phyloP scores from a whole-genome alignment of 2,797 vertebrate genomes.

The Threskiornis aethiopicus region DNA sequence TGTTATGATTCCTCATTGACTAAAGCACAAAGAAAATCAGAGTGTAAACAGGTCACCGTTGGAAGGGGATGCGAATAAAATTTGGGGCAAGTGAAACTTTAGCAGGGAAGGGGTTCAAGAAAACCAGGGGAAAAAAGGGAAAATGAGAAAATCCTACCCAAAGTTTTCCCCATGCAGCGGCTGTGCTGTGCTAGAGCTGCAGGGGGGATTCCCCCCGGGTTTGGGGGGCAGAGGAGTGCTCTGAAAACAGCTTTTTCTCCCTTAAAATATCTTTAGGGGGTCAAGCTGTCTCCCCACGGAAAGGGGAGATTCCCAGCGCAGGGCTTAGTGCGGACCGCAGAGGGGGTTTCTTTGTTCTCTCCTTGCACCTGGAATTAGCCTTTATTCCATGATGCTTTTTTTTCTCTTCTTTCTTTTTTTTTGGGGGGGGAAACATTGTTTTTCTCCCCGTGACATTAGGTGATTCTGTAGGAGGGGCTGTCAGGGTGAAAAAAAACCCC shows the following conservation, averaged over 20 bases:
- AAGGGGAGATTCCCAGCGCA: background rate
- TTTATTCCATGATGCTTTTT: background rate
- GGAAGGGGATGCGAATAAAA: background rate
- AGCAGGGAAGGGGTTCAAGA: background rate
- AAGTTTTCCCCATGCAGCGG: background rate
- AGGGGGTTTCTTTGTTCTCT: background rate
- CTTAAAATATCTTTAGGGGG: background rate
- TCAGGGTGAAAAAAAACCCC: background rate
- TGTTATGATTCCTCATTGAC: background rate
- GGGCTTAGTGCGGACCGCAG: rapidly evolving
- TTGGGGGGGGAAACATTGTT: rapidly evolving
- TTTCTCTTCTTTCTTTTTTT: too few relatives aligned
- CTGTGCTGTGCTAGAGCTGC: background rate
- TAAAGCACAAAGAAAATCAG: background rate
- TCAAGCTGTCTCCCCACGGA: rapidly evolving
- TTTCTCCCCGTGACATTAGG: background rate
- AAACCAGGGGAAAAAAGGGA: background rate
- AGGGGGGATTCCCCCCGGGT: rapidly evolving
- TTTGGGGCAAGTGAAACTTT: background rate
- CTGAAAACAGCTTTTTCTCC: background rate
- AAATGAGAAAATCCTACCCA: rapidly evolving
- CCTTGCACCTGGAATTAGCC: background rate
- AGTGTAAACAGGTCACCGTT: background rate
- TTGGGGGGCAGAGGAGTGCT: background rate
- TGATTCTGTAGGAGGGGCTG: rapidly evolving